A percentile compares a stretch with the other conserved stretches of the same genome.
Conservation (phyloP, 2,888 invertebrate species). For the Chloroclystis v-ata region DNA sequence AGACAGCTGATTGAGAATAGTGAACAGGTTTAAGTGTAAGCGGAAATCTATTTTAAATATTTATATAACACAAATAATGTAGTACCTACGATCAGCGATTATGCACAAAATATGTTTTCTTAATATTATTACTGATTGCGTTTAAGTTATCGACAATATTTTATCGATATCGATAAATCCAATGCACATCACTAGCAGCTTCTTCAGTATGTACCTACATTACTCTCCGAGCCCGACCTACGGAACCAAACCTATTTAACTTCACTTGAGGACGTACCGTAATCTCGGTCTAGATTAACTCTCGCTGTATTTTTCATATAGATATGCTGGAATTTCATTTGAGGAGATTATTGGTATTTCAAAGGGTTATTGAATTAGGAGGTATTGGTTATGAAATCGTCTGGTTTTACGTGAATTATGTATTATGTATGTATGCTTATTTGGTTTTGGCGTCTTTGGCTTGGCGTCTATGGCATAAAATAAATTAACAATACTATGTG, state of each 20-base stretch:
- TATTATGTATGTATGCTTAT: too few relatives aligned
- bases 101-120: not conserved
- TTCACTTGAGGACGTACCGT: slow-evolving; percentile 43
- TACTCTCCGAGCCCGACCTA: slow-evolving; percentile 38
- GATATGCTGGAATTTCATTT: not conserved
- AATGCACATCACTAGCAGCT: slow-evolving; percentile 12
- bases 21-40: too few relatives aligned
- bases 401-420: too few relatives aligned
- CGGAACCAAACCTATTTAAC: slow-evolving; percentile 58
- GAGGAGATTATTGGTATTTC: not conserved
- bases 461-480: too few relatives aligned
- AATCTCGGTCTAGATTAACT: slow-evolving; percentile 47
- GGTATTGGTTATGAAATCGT: too few relatives aligned
- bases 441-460: too few relatives aligned
- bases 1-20: too few relatives aligned
- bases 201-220: slow-evolving; percentile 32
- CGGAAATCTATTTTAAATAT: too few relatives aligned
- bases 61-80: too few relatives aligned
- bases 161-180: not conserved
- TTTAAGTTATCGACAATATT: not conserved
- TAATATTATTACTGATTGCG: too few relatives aligned
- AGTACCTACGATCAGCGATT: not conserved
- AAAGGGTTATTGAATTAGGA: not conserved
- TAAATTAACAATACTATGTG: too few relatives aligned
- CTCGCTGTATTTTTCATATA: slow-evolving; percentile 37